Evolutionary conservation across 2,888 invertebrate species (phyloP).

Genomic region (Amblyjoppa proteus): DNA sequence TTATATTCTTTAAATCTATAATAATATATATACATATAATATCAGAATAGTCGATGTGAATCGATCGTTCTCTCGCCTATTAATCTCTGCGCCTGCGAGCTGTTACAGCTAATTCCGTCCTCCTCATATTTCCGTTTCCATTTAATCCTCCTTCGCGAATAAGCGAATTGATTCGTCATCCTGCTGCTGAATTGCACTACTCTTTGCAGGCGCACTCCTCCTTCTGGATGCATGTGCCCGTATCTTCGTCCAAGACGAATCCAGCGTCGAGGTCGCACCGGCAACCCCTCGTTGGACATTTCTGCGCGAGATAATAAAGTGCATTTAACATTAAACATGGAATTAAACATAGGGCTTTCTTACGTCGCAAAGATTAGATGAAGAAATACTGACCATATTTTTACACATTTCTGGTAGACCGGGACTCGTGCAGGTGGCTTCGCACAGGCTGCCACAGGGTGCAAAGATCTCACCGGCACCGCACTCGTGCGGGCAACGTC

Average conservation of each 20-base stretch:
- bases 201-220: not conserved
- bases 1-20: too few species aligned
- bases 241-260: constrained; percentile 38
- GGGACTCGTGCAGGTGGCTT: constrained; percentile 23
- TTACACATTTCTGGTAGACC: not conserved
- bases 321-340: not conserved
- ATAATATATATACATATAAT: too few species aligned
- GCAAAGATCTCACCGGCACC: not conserved
- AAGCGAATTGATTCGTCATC: not conserved
- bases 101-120: too few species aligned
- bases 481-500: constrained; percentile 9
- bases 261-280: constrained; percentile 47
- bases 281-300: constrained; percentile 34
- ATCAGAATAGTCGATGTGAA: too few species aligned
- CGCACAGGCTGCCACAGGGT: constrained; percentile 18
- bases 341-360: not conserved
- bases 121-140: too few species aligned
- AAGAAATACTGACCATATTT: constrained; percentile 16
- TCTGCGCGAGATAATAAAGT: not conserved
- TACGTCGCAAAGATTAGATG: not conserved
- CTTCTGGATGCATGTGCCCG: constrained; percentile 34
- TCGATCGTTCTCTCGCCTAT: too few species aligned
- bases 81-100: too few species aligned
- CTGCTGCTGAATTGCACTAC: not conserved
- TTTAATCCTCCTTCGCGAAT: too few species aligned